Percentiles rank a stretch among this genome's conserved stretches.
phyloP scores from a whole-genome alignment of 1,140 invertebrate genomes.

The Nasonia vitripennis region DNA sequence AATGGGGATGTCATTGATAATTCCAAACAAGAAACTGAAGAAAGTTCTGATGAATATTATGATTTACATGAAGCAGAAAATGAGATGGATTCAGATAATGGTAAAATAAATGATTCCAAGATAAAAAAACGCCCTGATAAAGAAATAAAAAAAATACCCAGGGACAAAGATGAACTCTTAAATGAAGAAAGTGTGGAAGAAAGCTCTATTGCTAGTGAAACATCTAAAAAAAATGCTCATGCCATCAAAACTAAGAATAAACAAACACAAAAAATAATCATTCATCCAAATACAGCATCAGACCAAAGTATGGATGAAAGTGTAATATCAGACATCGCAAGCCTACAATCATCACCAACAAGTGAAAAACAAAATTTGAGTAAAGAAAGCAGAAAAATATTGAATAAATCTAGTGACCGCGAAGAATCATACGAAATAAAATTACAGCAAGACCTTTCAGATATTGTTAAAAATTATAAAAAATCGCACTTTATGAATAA shows the following conservation, averaged over 20 bases:
- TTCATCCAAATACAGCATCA: not conserved
- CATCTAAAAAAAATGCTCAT: not conserved
- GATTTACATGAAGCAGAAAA: not conserved
- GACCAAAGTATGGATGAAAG: not conserved
- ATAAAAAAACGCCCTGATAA: not conserved
- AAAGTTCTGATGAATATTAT: constrained; percentile 5
- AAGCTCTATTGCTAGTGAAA: not conserved
- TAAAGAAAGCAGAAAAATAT: not conserved
- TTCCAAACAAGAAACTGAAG: not conserved
- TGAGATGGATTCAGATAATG: not conserved
- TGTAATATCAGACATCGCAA: not conserved
- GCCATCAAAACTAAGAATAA: not conserved
- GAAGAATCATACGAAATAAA: constrained; percentile 5
- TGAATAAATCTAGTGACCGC: not conserved
- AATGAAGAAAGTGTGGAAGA: not conserved
- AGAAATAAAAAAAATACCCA: not conserved
- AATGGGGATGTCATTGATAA: not conserved
- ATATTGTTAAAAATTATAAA: constrained; percentile 19
- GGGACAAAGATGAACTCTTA: not conserved
- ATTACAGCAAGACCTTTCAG: not conserved
- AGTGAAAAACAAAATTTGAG: not conserved
- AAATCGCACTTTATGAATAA: not conserved
- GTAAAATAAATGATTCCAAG: constrained; percentile 2
- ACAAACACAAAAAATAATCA: not conserved
- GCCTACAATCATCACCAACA: not conserved